Conservation (phyloP, 2,113 vertebrate species). For the Notothenia coriiceps region DNA sequence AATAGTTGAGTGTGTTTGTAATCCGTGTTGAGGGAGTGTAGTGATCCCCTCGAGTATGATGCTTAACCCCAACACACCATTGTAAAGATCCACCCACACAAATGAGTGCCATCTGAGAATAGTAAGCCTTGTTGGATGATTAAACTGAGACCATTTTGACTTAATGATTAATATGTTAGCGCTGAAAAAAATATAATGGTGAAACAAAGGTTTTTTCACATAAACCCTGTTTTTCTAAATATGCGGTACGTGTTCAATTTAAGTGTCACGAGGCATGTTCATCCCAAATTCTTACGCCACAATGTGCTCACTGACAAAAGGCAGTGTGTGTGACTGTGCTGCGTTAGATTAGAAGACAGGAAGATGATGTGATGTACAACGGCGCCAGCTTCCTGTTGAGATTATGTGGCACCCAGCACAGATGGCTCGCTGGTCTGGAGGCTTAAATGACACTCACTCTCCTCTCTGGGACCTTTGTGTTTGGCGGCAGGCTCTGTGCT, state of each 20-base stretch:
- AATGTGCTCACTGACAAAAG: slow-evolving; percentile 19
- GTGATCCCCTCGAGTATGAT: slow-evolving; percentile 66
- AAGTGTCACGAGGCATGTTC: neutral
- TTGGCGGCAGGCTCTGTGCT: slow-evolving; percentile 47
- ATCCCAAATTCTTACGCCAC: slow-evolving; percentile 1
- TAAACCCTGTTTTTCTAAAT: slow-evolving; percentile 15
- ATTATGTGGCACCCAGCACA: slow-evolving; percentile 75
- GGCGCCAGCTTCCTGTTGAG: slow-evolving; percentile 67
- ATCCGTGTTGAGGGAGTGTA: slow-evolving; percentile 70
- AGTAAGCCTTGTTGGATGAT: slow-evolving; percentile 65
- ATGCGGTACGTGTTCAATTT: neutral
- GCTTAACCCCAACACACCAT: slow-evolving; percentile 71
- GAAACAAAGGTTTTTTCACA: slow-evolving; percentile 15
- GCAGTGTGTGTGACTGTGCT: slow-evolving; percentile 22
- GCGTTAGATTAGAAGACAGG: slow-evolving; percentile 35
- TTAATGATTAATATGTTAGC: slow-evolving; percentile 49
- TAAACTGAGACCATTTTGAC: slow-evolving; percentile 59
- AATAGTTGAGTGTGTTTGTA: slow-evolving; percentile 71
- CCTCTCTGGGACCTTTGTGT: slow-evolving; percentile 61
- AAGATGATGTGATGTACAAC: slow-evolving; percentile 62
- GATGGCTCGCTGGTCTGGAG: slow-evolving; percentile 68
- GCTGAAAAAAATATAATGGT: neutral
- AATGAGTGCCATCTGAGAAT: slow-evolving; percentile 65
- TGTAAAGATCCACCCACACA: slow-evolving; percentile 72
- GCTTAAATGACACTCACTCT: slow-evolving; percentile 72